Evolutionary conservation across 2,113 vertebrate genomes (phyloP), one percentile per base, ranked within the genome.

Genomic region (Piaya cayana): DNA sequence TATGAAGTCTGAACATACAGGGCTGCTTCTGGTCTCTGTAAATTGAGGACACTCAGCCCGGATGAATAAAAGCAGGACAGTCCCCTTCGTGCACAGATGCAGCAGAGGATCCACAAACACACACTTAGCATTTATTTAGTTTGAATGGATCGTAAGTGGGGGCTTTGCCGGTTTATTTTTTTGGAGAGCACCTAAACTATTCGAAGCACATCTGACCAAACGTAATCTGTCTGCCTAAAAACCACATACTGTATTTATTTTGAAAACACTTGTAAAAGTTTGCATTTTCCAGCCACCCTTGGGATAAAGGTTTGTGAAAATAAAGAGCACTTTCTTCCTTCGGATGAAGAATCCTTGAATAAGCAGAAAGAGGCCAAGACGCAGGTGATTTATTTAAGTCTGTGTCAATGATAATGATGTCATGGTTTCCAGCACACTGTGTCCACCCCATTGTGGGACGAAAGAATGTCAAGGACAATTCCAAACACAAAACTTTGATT

Each of bases 401-500:
- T 98, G 98, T 98, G 98, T 99, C 98, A 98, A 98, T 98, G 99
- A 99, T 99, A 98, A 99, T 99, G 99, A 99, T 99, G 99, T 99
- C 99, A 99, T 98, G 98, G 98, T 98, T 98, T 99, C 98, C 98
- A 98, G 98, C 98, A 98, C 98, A 98, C 98, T 97, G 97, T 97
- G 98, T 99, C 98, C 98, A 98, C 98, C 97, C 98, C 98, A 97
- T 98, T 98, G 98, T 98, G 98, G 98, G 98, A 99, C 98, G 98
- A 98, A 98, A 98, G 99, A 99, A 99, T 98, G 99, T 99, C 99
- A 99, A 99, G 99, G 99, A 99, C 99, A 98, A 98, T 98, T 98
- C 98, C 98, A 97, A 98, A 97, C 98, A 98, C 97, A 98, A 98
- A 98, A 98, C 98, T 98, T 97, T 98, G 98, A 98, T 98, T 98